Conservation (phyloP, 30 jellyfish, hydroid and myxozoan species). For the Aurelia aurita region DNA sequence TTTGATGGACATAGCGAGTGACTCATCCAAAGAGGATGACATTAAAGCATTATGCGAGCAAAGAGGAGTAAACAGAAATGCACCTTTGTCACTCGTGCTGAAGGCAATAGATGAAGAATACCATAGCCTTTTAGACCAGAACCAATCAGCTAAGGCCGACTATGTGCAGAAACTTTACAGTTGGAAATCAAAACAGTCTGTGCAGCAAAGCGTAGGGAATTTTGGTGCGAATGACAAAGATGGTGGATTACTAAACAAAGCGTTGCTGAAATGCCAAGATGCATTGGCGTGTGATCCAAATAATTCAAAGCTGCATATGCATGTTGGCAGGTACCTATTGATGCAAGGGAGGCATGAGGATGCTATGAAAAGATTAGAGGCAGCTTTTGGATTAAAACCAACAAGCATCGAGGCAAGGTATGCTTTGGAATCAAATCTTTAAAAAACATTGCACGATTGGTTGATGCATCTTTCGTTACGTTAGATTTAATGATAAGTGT, state of each 20-base stretch:
- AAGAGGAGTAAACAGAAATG: slow-evolving; percentile 47
- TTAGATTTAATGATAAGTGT: no score
- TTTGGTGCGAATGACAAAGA: neutral
- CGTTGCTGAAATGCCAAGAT: slow-evolving; percentile 69
- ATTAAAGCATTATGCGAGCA: slow-evolving; percentile 67
- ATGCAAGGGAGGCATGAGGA: slow-evolving; percentile 62
- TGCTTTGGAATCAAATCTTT: neutral
- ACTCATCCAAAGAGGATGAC: slow-evolving; percentile 81
- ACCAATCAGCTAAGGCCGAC: slow-evolving; percentile 87
- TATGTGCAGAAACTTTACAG: slow-evolving; percentile 81
- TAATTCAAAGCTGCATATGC: slow-evolving; percentile 57
- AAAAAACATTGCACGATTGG: no score
- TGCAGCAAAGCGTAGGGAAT: neutral
- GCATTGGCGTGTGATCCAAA: slow-evolving; percentile 70
- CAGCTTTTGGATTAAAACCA: slow-evolving; percentile 83
- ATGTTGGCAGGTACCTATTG: slow-evolving; percentile 75
- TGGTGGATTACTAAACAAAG: slow-evolving; percentile 54
- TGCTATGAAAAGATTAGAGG: slow-evolving; percentile 71
- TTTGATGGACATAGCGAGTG: slow-evolving; percentile 72
- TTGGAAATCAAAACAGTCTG: slow-evolving; percentile 74
- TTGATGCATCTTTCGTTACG: no score
- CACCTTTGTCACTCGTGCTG: slow-evolving; percentile 61
- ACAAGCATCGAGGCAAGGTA: slow-evolving; percentile 81
- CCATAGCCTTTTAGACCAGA: slow-evolving; percentile 67
- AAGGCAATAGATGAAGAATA: slow-evolving; percentile 88